These are phyloP conservation scores for Agriopis marginaria DNA, from an alignment of 2,888 invertebrate species.

Conservation along the genomic window DNA sequence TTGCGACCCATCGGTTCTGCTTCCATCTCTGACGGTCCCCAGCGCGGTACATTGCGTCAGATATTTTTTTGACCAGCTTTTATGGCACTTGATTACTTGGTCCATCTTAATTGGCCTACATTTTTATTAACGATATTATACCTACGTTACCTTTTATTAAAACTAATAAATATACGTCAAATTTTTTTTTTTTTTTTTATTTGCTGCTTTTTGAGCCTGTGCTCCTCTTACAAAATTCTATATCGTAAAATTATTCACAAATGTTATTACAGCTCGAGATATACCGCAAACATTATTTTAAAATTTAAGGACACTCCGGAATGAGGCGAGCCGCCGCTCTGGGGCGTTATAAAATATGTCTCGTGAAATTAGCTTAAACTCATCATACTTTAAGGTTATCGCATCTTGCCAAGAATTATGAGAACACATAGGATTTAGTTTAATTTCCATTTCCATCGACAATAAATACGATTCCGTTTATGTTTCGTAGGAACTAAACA, in stretches of 20 bases:
- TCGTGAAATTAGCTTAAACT: conserved; percentile 19
- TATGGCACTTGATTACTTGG: no score
- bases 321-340: conserved; percentile 1
- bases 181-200: neutral
- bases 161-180: no score
- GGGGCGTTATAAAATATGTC: conserved; percentile 23
- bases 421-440: conserved; percentile 9
- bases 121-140: no score
- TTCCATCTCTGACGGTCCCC: no score
- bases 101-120: no score
- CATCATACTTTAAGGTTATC: conserved; percentile 18
- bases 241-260: conserved; percentile 13
- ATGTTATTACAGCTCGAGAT: conserved; percentile 9
- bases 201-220: neutral
- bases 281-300: conserved; percentile 24
- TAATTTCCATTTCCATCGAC: conserved; percentile 2
- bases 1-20: no score
- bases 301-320: conserved; percentile 17
- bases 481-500: neutral
- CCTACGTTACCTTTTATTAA: no score
- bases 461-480: neutral
- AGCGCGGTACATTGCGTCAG: no score
- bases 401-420: conserved; percentile 20
- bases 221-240: neutral
- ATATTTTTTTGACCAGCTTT: no score